These are phyloP conservation scores for Ochropleura leucogaster DNA, from an alignment of 2,888 invertebrate genomes.

Conservation along the genomic window DNA sequence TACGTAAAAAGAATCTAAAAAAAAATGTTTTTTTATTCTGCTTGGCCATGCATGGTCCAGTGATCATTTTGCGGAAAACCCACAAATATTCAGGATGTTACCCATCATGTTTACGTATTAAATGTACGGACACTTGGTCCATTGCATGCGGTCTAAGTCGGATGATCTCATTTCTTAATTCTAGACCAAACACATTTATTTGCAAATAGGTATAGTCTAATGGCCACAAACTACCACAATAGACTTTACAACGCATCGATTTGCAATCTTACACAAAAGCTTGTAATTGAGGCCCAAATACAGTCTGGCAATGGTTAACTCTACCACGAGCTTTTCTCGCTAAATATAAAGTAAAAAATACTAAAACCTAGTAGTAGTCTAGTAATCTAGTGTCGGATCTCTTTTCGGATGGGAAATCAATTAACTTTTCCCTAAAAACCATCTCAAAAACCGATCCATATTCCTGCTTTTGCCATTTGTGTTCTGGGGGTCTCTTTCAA, in stretches of 20 bases:
- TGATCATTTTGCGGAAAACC: background rate
- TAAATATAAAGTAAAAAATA: too few species aligned
- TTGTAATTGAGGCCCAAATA: background rate
- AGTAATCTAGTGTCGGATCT: too few species aligned
- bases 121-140: slow-evolving; percentile 31
- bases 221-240: slow-evolving; percentile 3
- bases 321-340: background rate
- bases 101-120: background rate
- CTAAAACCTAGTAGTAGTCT: too few species aligned
- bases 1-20: background rate
- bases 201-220: slow-evolving; percentile 26
- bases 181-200: slow-evolving; percentile 50
- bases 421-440: too few species aligned
- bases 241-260: background rate
- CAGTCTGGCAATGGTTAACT: background rate
- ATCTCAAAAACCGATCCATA: too few species aligned
- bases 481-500: too few species aligned
- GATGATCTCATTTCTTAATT: slow-evolving; percentile 55
- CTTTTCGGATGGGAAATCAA: too few species aligned
- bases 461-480: too few species aligned
- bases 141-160: slow-evolving; percentile 53
- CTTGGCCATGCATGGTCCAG: background rate
- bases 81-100: slow-evolving; percentile 8
- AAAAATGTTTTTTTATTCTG: background rate
- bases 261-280: background rate